Evolutionary conservation across 2,113 vertebrate species (phyloP), one percentile per base, ranked within the genome.

Genomic region (Eclectus roratus): DNA sequence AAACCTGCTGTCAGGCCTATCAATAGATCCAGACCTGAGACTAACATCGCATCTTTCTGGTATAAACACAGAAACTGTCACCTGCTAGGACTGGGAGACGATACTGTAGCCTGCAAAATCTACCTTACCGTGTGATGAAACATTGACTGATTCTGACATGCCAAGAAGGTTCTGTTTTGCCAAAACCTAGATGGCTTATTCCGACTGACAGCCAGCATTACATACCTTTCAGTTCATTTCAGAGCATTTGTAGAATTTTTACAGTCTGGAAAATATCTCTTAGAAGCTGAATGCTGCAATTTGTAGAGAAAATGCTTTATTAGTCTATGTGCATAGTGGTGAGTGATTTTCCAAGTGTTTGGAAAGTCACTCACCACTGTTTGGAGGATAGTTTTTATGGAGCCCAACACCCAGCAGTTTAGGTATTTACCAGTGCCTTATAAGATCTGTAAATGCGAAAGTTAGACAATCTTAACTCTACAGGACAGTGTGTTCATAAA

Each of bases 301-400:
- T 71, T 63, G 71, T 89, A 3, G 10, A 82, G 71, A 85, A 89
- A 90, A 83, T 91, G 27, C 69, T 90, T 93, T 93, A 49, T 89
- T 91, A 80, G 56, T 72, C 56, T 27, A 13, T 55, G 25, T 69
- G 27, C 50, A 47, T 39, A 81, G 55, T 12, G 37, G 49, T 88
- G 71, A 94, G 50, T 80, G 85, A 93, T 73, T 97, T 95, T 95
- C 87, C 81, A 88, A 92, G 31, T 17, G 2, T 79, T 91, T 89
- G 52, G 74, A 86, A 95, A 78, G 37, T 56, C 64, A 79, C 27
- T 79, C 50, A 44, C 13, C 12, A 33, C 50, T 82, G 2, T 80
- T 76, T 92, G 44, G 33, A 70, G 35, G 68, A 35, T 29, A 43
- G 11, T 55, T 89, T 79, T 41, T 56, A 53, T 93, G 88, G 60